These are phyloP conservation scores for Emmelina monodactyla DNA, from an alignment of 2,888 invertebrate genomes.

Conservation along the genomic window DNA sequence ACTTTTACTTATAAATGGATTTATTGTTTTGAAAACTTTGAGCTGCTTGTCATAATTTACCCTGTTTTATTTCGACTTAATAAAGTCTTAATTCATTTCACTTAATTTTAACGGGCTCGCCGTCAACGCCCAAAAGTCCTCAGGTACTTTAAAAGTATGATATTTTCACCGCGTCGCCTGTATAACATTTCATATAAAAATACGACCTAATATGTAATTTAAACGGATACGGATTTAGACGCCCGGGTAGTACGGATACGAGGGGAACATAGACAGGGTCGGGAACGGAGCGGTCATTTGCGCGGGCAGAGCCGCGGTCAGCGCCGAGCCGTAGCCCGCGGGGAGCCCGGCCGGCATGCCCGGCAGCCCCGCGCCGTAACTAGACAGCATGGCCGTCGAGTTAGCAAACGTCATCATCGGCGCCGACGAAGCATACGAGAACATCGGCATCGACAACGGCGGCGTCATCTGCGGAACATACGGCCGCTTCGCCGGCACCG, in stretches of 20 bases:
- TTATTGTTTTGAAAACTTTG: conserved; percentile 18
- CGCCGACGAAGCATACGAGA: conserved; percentile 57
- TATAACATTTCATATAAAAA: no score
- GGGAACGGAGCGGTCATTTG: conserved; percentile 35
- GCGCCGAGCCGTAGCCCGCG: conserved; percentile 37
- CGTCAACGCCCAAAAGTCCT: not conserved
- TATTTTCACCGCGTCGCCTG: no score
- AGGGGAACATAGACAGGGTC: conserved; percentile 40
- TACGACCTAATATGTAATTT: no score
- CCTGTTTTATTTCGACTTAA: conserved; percentile 29
- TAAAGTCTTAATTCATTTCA: conserved; percentile 2
- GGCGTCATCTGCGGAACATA: conserved; percentile 44
- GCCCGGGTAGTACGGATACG: conserved; percentile 43
- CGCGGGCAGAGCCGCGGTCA: conserved; percentile 35
- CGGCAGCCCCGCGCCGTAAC: conserved; percentile 36
- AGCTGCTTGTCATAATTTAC: conserved; percentile 47
- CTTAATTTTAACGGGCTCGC: not conserved
- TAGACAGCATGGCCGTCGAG: conserved; percentile 36
- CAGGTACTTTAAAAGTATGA: not conserved
- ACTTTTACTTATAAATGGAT: not conserved
- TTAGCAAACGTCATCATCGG: conserved; percentile 56
- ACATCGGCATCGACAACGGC: conserved; percentile 40
- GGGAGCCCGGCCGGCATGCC: conserved; percentile 35
- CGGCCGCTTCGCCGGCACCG: conserved; percentile 54
- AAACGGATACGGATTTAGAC: conserved; percentile 18